phyloP scores from a whole-genome alignment of 2,888 invertebrate genomes.

The Campoletis raptor region DNA sequence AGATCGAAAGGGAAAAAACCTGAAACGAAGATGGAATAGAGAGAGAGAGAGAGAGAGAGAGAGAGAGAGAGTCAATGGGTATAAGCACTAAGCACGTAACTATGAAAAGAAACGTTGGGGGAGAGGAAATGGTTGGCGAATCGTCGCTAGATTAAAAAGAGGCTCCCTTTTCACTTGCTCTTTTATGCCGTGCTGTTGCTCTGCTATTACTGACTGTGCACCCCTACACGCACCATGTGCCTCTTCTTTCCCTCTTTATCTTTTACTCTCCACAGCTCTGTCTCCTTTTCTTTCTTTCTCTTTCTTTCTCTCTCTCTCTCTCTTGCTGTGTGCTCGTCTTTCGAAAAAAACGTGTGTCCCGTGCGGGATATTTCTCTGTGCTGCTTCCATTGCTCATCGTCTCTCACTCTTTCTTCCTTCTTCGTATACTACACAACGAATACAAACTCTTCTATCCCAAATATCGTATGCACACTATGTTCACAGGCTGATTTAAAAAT shows the following conservation, averaged over 20 bases:
- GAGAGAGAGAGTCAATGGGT: slow-evolving; percentile 77
- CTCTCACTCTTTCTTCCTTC: slow-evolving; percentile 24
- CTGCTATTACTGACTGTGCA: slow-evolving; percentile 55
- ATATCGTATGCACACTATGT: slow-evolving; percentile 19
- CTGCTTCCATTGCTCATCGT: slow-evolving; percentile 37
- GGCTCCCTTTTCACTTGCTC: slow-evolving; percentile 83
- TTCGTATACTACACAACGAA: slow-evolving; percentile 46
- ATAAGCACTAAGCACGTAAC: slow-evolving; percentile 82
- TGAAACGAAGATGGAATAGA: slow-evolving; percentile 62
- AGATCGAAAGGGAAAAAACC: slow-evolving; percentile 70
- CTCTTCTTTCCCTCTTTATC: slow-evolving; percentile 41
- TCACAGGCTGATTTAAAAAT: slow-evolving; percentile 7
- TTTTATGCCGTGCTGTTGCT: slow-evolving; percentile 80
- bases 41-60: slow-evolving; percentile 53
- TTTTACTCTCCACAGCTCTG: slow-evolving; percentile 13
- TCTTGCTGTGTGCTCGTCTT: slow-evolving; percentile 30
- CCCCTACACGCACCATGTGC: slow-evolving; percentile 60
- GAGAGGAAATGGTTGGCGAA: slow-evolving; percentile 78
- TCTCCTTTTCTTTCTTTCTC: slow-evolving; percentile 38
- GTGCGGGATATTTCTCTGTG: slow-evolving; percentile 51
- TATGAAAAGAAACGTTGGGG: slow-evolving; percentile 81
- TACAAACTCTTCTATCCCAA: slow-evolving; percentile 31
- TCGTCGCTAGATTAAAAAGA: slow-evolving; percentile 85
- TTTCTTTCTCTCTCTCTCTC: slow-evolving; percentile 24
- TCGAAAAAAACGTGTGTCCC: slow-evolving; percentile 31